A percentile compares a stretch with the other conserved stretches of the same genome.
These are phyloP conservation scores for Julus scanicus DNA, from an alignment of 2,888 invertebrate genomes.

Conservation along the genomic window DNA sequence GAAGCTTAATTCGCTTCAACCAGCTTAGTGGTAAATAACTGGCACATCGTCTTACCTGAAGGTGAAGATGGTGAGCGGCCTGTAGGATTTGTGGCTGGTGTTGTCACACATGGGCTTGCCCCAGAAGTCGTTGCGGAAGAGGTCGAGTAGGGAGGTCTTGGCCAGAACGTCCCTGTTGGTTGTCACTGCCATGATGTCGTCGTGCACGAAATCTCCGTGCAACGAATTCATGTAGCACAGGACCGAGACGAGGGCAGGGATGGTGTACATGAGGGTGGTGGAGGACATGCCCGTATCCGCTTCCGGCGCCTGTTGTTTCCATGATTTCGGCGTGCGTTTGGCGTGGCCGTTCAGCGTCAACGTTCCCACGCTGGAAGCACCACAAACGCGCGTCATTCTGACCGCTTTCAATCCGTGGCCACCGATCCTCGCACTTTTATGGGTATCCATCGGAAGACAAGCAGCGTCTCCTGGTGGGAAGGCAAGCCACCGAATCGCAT, in stretches of 20 bases:
- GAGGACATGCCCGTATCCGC: not conserved
- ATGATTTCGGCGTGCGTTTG: not conserved
- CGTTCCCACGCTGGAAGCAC: slow-evolving; percentile 21
- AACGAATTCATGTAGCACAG: slow-evolving; percentile 80
- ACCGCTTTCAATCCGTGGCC: not conserved
- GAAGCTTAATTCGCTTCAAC: no score
- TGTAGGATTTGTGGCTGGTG: slow-evolving; percentile 86
- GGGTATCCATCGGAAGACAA: not conserved
- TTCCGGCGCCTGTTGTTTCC: not conserved
- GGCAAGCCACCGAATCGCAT: not conserved
- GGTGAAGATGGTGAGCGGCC: slow-evolving; percentile 83
- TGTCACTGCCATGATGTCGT: slow-evolving; percentile 86
- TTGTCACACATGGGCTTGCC: slow-evolving; percentile 87
- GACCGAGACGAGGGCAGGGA: slow-evolving; percentile 73
- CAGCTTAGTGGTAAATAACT: not conserved
- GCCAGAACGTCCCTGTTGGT: slow-evolving; percentile 80
- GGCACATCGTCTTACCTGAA: slow-evolving; percentile 77
- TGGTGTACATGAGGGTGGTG: slow-evolving; percentile 11
- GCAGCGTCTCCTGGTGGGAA: slow-evolving; percentile 5
- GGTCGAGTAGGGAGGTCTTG: slow-evolving; percentile 71
- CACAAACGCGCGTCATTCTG: slow-evolving; percentile 15
- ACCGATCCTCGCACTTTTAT: not conserved
- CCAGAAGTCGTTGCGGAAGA: slow-evolving; percentile 87
- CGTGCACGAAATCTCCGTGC: slow-evolving; percentile 86
- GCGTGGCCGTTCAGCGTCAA: not conserved